Evolutionary conservation across 2,888 invertebrate genomes (phyloP).

Genomic region (Polydrusus tereticollis): DNA sequence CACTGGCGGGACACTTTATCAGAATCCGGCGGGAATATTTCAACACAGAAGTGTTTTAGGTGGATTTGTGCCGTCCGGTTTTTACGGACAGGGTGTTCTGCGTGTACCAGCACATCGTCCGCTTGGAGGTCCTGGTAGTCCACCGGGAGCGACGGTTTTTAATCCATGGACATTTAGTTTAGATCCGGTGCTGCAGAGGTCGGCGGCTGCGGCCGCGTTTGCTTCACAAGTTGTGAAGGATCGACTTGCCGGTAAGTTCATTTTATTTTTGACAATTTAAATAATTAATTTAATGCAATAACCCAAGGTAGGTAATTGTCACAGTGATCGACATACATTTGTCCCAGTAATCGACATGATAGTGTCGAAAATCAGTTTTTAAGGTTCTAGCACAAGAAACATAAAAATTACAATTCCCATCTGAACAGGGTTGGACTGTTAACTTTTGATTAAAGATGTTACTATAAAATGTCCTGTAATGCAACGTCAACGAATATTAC

Average conservation of each 20-base stretch:
- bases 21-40: constrained; percentile 60
- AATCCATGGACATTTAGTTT: constrained; percentile 70
- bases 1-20: constrained; percentile 53
- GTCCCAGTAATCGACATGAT: too few relatives aligned
- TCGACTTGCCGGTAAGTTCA: constrained; percentile 80
- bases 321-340: too few relatives aligned
- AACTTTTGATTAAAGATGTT: too few relatives aligned
- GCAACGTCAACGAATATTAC: too few relatives aligned
- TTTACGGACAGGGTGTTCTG: constrained; percentile 79
- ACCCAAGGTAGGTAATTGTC: too few relatives aligned
- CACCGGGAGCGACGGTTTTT: constrained; percentile 61
- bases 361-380: too few relatives aligned
- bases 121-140: constrained; percentile 68
- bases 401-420: too few relatives aligned
- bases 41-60: constrained; percentile 60
- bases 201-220: constrained; percentile 79
- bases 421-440: too few relatives aligned
- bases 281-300: too few relatives aligned
- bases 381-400: too few relatives aligned
- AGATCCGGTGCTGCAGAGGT: constrained; percentile 75
- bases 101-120: constrained; percentile 86
- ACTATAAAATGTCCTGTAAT: too few relatives aligned
- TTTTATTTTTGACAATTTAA: not conserved
- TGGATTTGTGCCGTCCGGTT: constrained; percentile 65
- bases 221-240: constrained; percentile 88